Evolutionary conservation across 2,888 invertebrate genomes (phyloP).

Genomic region (Abscondita cerata): DNA sequence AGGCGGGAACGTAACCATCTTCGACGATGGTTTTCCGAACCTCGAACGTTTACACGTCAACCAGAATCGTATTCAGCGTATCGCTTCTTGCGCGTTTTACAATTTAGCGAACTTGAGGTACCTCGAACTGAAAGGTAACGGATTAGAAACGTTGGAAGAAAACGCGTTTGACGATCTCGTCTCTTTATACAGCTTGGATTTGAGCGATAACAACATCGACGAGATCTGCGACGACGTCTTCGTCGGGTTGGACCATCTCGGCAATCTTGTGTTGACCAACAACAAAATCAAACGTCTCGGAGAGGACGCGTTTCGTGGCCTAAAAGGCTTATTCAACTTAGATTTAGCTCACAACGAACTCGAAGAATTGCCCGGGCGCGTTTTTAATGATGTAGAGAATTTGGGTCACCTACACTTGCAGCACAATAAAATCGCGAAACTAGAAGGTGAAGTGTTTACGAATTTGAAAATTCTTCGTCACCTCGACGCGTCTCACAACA

Average conservation of each 20-base stretch:
- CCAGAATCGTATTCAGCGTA: background rate
- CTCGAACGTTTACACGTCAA: background rate
- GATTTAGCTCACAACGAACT: background rate
- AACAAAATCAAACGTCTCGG: background rate
- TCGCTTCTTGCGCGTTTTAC: background rate
- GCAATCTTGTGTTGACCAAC: background rate
- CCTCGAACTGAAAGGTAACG: background rate
- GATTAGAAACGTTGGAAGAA: background rate
- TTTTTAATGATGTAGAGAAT: slow-evolving; percentile 1
- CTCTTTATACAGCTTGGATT: background rate
- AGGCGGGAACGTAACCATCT: background rate
- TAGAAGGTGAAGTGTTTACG: background rate
- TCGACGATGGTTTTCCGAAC: background rate
- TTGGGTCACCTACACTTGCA: background rate
- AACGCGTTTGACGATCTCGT: background rate
- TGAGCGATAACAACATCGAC: background rate
- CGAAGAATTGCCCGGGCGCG: background rate
- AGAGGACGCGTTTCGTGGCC: background rate
- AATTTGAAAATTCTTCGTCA: background rate
- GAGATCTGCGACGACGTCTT: background rate
- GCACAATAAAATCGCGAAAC: background rate
- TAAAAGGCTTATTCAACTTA: background rate
- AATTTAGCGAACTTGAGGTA: background rate
- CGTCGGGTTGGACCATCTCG: background rate
- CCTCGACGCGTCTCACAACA: slow-evolving; percentile 1